Conservation (phyloP, 2,113 vertebrate genomes). For the Microcebus murinus region DNA sequence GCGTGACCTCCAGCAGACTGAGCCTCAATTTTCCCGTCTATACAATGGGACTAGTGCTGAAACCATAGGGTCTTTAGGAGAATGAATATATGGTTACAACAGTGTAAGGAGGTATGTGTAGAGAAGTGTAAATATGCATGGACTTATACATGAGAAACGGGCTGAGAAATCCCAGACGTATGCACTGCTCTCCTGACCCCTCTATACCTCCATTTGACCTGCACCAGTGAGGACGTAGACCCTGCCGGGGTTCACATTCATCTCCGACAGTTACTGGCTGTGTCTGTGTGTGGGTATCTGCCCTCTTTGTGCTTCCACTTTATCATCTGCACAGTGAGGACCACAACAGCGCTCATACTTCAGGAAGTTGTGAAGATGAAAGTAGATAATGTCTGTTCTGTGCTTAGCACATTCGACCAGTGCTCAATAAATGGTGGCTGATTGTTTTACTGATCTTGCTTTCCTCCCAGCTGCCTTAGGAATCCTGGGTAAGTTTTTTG, state of each 20-base stretch:
- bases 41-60: not conserved
- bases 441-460: constrained; percentile 17
- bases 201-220: not conserved
- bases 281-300: not conserved
- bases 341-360: not conserved
- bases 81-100: rapidly evolving
- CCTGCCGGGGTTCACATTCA: not conserved
- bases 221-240: not conserved
- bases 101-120: rapidly evolving
- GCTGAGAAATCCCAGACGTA: not conserved
- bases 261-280: not conserved
- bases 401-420: not conserved
- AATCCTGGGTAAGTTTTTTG: not conserved
- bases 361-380: not conserved
- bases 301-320: not conserved
- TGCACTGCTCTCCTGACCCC: not conserved
- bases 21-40: not conserved
- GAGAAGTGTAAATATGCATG: not conserved
- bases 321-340: not conserved
- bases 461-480: constrained; percentile 11
- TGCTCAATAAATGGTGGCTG: not conserved
- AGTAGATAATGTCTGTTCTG: not conserved
- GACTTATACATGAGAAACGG: not conserved
- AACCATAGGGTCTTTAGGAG: not conserved
- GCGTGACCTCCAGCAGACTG: not conserved